Base-by-base conservation (phyloP, 2,797 vertebrate species). In the Leptatherina wallacei region DNA sequence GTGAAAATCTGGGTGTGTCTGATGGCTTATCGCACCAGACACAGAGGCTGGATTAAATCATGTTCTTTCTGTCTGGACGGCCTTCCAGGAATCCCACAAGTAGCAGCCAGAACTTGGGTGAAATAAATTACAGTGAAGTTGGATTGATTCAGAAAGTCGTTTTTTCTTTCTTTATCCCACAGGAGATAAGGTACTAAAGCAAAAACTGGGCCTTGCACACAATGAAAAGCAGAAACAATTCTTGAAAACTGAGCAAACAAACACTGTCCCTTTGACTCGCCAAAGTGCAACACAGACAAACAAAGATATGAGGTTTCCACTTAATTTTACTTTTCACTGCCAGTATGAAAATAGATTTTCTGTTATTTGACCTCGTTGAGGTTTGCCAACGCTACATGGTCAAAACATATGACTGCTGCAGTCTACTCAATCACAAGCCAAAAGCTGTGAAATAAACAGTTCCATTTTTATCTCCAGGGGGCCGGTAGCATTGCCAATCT, bases 1-100 rank as follows among this genome's bases (percentile, higher is more conserved):
- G 83, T 92, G 90, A 93, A 92, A 94, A 90, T 81, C 78, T 88
- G 89, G 92, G 90, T 91, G 90, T 91, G 91, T 91, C 85, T 75
- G 38, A 74, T 75, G 73, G 78, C 75, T 91, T 91, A 91, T 89
- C 79, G 75, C 85, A 86, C 78, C 74, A 80, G 86, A 80, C 78
- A 88, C 61, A 49, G 83, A 87, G 80, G 78, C 86, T 88, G 85
- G 81, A 88, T 89, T 89, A 87, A 89, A 90, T 91, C 82, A 90
- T 75, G 81, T 69, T 83, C 82, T 73, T 79, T 86, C 77, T 79
- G 87, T 91, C 89, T 87, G 82, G 79, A 87, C 58, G n/a, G 62
- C 77, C 81, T 91, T 89, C 87, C 88, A 87, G 78, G 84, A 92
- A 86, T 87, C 82, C 75, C 35, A 73, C 69, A 87, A 78, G 85